A percentile compares a stretch with the other conserved stretches of the same genome.
These are phyloP conservation scores for Pangasius djambal DNA, from an alignment of 2,797 vertebrate species.

Conservation along the genomic window DNA sequence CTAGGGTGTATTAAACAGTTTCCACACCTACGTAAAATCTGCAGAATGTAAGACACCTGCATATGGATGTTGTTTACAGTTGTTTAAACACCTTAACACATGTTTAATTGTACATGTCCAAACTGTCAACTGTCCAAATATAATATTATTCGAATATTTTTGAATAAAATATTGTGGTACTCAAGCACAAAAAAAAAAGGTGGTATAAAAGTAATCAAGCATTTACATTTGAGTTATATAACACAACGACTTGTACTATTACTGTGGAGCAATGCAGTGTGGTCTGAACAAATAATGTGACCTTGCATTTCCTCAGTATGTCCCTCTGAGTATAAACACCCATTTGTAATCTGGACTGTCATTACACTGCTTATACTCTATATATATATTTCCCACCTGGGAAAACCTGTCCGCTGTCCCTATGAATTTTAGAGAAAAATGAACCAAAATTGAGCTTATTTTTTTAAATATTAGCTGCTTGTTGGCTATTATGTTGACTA, in stretches of 20 bases:
- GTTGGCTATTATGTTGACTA: not conserved
- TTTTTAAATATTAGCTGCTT: not conserved
- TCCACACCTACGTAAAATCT: not conserved
- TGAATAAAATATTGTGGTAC: not conserved
- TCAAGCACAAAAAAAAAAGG: not conserved
- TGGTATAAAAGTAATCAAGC: not conserved
- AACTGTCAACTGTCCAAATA: too few relatives aligned
- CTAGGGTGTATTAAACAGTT: not conserved
- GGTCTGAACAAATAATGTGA: not conserved
- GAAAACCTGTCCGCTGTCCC: not conserved
- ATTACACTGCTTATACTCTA: not conserved
- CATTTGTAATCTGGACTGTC: not conserved
- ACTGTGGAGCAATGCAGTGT: not conserved
- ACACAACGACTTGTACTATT: not conserved
- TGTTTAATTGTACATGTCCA: not conserved
- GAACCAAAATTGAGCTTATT: not conserved
- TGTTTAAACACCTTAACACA: not conserved
- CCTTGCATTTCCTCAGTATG: not conserved
- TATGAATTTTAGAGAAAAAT: not conserved
- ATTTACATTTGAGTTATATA: not conserved
- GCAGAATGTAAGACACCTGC: not conserved
- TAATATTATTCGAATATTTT: too few relatives aligned
- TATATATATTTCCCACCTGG: not conserved
- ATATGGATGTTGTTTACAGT: not conserved
- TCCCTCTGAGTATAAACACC: not conserved